Evolutionary conservation across 1,140 invertebrate genomes (phyloP).

Genomic region (Helicoverpa armigera): DNA sequence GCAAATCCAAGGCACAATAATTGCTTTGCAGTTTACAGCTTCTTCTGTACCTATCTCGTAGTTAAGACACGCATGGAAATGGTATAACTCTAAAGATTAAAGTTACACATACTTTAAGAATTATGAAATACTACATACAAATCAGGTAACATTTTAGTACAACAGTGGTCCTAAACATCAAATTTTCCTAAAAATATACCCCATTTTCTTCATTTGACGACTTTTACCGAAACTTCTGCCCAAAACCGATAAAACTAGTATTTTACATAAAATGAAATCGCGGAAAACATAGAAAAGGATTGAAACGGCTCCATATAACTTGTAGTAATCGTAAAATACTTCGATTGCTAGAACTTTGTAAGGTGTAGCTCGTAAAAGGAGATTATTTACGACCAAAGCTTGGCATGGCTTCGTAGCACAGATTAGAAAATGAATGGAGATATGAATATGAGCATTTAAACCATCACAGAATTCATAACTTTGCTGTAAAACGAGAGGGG

Average conservation of each 20-base stretch:
- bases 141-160: neutral
- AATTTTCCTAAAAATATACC: neutral
- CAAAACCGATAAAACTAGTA: slow-evolving; percentile 30
- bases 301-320: slow-evolving; percentile 21
- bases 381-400: slow-evolving; percentile 61
- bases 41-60: neutral
- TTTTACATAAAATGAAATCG: slow-evolving; percentile 22
- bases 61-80: neutral
- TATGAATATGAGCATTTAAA: neutral
- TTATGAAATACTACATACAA: too few relatives aligned
- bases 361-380: slow-evolving; percentile 61
- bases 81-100: too few relatives aligned
- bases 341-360: slow-evolving; percentile 68
- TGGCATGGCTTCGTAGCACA: neutral
- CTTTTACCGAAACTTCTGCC: slow-evolving; percentile 14
- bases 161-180: neutral
- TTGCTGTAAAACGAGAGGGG: neutral
- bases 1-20: too few relatives aligned
- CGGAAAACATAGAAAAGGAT: slow-evolving; percentile 27
- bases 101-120: too few relatives aligned
- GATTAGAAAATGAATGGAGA: slow-evolving; percentile 10
- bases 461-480: neutral
- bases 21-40: too few relatives aligned
- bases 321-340: slow-evolving; percentile 65
- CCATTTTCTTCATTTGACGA: slow-evolving; percentile 24